Conservation (phyloP, 2,797 vertebrate genomes). For the Denticeps clupeoides region DNA sequence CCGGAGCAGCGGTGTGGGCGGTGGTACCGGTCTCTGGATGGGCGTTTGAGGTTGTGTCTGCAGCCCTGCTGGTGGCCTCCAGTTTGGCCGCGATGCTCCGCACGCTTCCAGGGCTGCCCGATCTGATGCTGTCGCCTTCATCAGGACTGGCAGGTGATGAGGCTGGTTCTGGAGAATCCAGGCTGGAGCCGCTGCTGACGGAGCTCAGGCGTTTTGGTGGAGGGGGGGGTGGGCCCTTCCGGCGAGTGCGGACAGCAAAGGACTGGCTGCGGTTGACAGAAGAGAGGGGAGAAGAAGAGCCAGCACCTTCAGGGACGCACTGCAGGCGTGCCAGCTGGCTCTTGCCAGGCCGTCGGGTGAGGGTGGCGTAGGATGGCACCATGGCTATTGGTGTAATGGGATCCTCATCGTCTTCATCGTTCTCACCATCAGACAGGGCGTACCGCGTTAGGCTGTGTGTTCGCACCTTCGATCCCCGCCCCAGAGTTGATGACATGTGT, state of each 20-base stretch:
- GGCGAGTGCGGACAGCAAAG: conserved; percentile 78
- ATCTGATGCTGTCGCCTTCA: conserved; percentile 14
- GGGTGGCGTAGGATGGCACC: conserved; percentile 77
- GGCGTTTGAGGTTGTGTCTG: background rate
- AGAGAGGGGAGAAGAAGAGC: background rate
- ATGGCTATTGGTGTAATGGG: conserved; percentile 29
- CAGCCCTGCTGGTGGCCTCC: conserved; percentile 34
- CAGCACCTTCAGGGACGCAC: conserved; percentile 42
- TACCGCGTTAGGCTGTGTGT: conserved; percentile 75
- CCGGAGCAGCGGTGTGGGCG: conserved; percentile 5
- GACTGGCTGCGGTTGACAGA: conserved; percentile 83
- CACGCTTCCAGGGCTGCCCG: conserved; percentile 38
- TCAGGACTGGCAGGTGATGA: background rate
- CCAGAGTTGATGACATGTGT: conserved; percentile 29
- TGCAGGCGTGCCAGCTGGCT: conserved; percentile 53
- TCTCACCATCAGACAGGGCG: conserved; percentile 75
- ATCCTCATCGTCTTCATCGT: conserved; percentile 60
- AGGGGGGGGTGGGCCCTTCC: conserved; percentile 80
- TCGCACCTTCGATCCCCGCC: conserved; percentile 53
- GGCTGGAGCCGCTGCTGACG: conserved; percentile 54
- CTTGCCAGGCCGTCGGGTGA: conserved; percentile 76
- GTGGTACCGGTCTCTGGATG: background rate
- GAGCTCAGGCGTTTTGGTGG: conserved; percentile 91
- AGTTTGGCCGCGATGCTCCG: conserved; percentile 49
- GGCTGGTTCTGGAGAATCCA: conserved; percentile 7